Percentiles rank a stretch among this genome's conserved stretches.
Evolutionary conservation across 2,888 invertebrate species (phyloP).

Genomic region (Polydrusus cervinus): DNA sequence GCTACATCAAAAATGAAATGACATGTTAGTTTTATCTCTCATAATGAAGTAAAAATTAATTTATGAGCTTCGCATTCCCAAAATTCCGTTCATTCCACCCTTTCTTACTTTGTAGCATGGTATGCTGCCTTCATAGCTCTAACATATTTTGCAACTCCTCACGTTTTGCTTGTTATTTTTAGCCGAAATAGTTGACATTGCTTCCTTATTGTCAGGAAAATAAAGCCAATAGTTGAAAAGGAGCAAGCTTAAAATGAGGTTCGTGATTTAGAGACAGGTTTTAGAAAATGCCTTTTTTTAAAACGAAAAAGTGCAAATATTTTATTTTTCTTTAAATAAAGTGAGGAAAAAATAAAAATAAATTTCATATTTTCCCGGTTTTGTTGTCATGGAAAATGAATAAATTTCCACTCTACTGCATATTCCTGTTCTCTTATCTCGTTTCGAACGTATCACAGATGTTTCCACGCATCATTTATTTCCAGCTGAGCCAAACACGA

Average conservation of each 20-base stretch:
- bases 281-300: too few species aligned
- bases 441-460: conserved; percentile 37
- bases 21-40: too few species aligned
- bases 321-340: too few species aligned
- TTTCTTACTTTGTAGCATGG: conserved; percentile 17
- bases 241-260: background rate
- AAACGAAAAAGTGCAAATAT: too few species aligned
- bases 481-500: conserved; percentile 35
- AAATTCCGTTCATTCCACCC: conserved; percentile 5
- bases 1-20: too few species aligned
- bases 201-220: conserved; percentile 56
- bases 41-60: too few species aligned
- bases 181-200: conserved; percentile 52
- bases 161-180: conserved; percentile 47
- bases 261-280: background rate
- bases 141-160: conserved; percentile 51
- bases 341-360: too few species aligned
- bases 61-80: too few species aligned
- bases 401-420: background rate
- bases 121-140: conserved; percentile 13
- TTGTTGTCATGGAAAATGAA: too few species aligned
- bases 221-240: conserved; percentile 44
- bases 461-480: conserved; percentile 47
- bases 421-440: conserved; percentile 16
- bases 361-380: too few species aligned